Conservation (phyloP, 2,888 invertebrate genomes). For the Blastobasis lacticolella region DNA sequence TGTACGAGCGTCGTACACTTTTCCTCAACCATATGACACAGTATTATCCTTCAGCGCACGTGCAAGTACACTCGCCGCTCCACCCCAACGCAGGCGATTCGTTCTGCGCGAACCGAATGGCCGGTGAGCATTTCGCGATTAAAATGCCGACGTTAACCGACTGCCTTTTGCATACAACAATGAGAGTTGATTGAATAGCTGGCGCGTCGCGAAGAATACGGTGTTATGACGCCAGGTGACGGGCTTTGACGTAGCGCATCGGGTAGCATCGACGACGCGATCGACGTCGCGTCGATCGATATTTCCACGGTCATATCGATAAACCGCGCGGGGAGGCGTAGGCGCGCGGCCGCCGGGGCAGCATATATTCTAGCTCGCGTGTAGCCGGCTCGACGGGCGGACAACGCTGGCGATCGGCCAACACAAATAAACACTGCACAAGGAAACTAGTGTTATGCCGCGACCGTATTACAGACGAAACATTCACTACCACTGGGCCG, state of each 20-base stretch:
- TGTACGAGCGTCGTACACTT: too few relatives aligned
- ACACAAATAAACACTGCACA: constrained; percentile 73
- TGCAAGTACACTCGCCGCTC: too few relatives aligned
- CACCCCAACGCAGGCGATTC: too few relatives aligned
- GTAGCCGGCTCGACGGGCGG: constrained; percentile 44
- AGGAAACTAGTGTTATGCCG: constrained; percentile 74
- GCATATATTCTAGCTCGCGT: constrained; percentile 51
- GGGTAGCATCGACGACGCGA: constrained; percentile 32
- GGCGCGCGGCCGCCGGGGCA: constrained; percentile 29
- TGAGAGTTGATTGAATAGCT: constrained; percentile 42
- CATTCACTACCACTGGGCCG: constrained; percentile 71
- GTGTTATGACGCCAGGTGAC: constrained; percentile 55
- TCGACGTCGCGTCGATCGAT: constrained; percentile 47
- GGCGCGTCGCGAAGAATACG: constrained; percentile 32
- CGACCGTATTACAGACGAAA: constrained; percentile 72
- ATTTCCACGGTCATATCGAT: constrained; percentile 40
- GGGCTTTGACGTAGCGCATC: constrained; percentile 49
- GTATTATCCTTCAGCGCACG: too few relatives aligned
- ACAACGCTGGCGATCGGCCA: constrained; percentile 65
- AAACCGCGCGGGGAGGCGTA: constrained; percentile 43
- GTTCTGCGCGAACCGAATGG: neutral
- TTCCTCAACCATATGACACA: too few relatives aligned
- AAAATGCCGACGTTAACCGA: constrained; percentile 23
- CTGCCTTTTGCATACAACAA: constrained; percentile 49
- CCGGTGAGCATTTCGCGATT: constrained; percentile 12